phyloP scores from a whole-genome alignment of 2,888 invertebrate genomes.

The Serripes groenlandicus region DNA sequence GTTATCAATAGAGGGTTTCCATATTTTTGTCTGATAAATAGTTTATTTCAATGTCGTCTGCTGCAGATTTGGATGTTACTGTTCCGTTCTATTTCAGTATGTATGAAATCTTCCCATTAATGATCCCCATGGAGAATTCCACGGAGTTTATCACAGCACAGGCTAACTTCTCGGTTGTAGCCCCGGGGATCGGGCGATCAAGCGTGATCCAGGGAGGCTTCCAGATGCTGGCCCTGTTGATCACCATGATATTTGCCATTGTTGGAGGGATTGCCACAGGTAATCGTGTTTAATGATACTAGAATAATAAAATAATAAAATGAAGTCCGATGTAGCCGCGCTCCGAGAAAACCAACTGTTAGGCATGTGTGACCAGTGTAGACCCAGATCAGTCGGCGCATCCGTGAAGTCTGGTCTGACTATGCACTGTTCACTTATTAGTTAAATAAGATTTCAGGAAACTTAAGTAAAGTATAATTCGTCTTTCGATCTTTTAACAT shows the following conservation, averaged over 20 bases:
- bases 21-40: too few relatives aligned
- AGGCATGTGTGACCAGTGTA: background rate
- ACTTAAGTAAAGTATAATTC: too few relatives aligned
- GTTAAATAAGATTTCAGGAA: too few relatives aligned
- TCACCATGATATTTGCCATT: slow-evolving; percentile 78
- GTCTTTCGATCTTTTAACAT: too few relatives aligned
- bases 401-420: background rate
- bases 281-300: slow-evolving; percentile 33
- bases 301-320: too few relatives aligned
- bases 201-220: slow-evolving; percentile 74
- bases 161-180: slow-evolving; percentile 26
- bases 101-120: slow-evolving; percentile 69
- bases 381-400: background rate
- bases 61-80: too few relatives aligned
- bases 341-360: too few relatives aligned
- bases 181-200: slow-evolving; percentile 49
- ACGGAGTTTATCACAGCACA: slow-evolving; percentile 28
- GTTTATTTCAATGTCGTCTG: too few relatives aligned
- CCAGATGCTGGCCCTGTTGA: slow-evolving; percentile 79
- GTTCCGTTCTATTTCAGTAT: slow-evolving; percentile 68
- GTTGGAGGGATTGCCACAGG: slow-evolving; percentile 81
- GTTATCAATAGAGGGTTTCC: too few relatives aligned
- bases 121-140: slow-evolving; percentile 59
- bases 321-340: too few relatives aligned
- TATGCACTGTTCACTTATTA: background rate